Evolutionary conservation across 2,113 vertebrate species (phyloP).

Genomic region (Girardinichthys multiradiatus): DNA sequence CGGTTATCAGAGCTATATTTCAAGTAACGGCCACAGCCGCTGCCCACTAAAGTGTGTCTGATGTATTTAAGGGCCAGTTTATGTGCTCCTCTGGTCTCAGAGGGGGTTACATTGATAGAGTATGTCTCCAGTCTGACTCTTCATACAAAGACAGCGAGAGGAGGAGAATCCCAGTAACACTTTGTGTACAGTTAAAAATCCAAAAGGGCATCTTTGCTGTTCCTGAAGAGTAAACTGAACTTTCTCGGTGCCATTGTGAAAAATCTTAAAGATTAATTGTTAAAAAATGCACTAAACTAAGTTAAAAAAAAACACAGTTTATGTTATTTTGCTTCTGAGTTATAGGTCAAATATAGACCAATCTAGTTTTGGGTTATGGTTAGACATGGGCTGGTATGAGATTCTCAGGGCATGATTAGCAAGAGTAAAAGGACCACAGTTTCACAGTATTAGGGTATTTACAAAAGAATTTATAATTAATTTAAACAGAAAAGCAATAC

Average conservation of each 20-base stretch:
- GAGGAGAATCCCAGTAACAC: neutral
- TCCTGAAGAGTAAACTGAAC: constrained; percentile 1
- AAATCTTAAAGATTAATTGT: neutral
- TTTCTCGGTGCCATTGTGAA: neutral
- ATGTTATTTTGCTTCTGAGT: neutral
- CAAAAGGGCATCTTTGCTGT: constrained; percentile 4
- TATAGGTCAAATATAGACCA: too few relatives aligned
- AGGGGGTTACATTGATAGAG: constrained; percentile 78
- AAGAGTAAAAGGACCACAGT: neutral
- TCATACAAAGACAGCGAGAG: constrained; percentile 7
- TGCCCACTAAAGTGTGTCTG: constrained; percentile 74
- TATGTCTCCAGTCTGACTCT: constrained; percentile 54
- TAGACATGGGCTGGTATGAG: neutral
- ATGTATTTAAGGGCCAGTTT: constrained; percentile 78
- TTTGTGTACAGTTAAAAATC: constrained; percentile 23
- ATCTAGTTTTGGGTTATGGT: neutral
- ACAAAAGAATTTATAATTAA: too few relatives aligned
- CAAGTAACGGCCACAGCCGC: constrained; percentile 67
- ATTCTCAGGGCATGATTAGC: too few relatives aligned
- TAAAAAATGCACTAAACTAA: too few relatives aligned
- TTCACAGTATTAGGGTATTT: too few relatives aligned
- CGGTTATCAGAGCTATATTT: constrained; percentile 76
- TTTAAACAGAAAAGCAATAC: too few relatives aligned
- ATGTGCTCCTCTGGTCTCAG: constrained; percentile 77
- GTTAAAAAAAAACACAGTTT: too few relatives aligned